These are phyloP conservation scores for Dicerorhinus sumatrensis DNA, from an alignment of 2,113 vertebrate genomes.

Conservation along the genomic window DNA sequence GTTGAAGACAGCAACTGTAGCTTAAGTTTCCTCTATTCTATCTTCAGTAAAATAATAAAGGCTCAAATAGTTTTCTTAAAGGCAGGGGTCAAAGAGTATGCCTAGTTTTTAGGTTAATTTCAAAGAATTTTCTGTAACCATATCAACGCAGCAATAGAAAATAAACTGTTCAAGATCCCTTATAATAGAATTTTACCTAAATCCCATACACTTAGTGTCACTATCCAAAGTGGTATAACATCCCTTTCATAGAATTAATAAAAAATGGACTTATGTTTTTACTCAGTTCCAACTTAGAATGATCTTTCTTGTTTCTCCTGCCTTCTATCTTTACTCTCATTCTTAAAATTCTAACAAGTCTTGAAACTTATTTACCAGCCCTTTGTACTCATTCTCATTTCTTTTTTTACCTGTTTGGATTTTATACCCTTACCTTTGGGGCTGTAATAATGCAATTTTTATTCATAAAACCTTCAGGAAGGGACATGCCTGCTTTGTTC, in stretches of 20 bases:
- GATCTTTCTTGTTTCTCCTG: background rate
- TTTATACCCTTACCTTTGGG: background rate
- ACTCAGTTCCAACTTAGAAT: background rate
- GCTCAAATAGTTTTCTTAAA: background rate
- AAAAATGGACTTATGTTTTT: background rate
- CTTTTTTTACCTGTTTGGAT: background rate
- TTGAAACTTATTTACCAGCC: background rate
- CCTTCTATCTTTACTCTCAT: background rate
- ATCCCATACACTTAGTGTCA: background rate
- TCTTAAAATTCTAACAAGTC: background rate
- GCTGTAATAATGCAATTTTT: background rate
- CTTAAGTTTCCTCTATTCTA: background rate
- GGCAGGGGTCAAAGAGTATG: background rate
- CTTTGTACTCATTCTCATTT: background rate
- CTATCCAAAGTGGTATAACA: background rate
- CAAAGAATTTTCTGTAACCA: background rate
- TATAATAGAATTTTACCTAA: background rate
- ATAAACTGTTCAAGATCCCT: background rate
- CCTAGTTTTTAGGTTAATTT: conserved; percentile 28
- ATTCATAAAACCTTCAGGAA: background rate
- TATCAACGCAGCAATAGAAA: background rate
- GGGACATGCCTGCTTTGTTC: background rate
- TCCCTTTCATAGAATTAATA: background rate
- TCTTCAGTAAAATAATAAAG: background rate
- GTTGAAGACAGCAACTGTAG: background rate